A percentile compares a stretch with the other conserved stretches of the same genome.
Conservation (phyloP, 2,797 vertebrate species). For the Natrix natrix region DNA sequence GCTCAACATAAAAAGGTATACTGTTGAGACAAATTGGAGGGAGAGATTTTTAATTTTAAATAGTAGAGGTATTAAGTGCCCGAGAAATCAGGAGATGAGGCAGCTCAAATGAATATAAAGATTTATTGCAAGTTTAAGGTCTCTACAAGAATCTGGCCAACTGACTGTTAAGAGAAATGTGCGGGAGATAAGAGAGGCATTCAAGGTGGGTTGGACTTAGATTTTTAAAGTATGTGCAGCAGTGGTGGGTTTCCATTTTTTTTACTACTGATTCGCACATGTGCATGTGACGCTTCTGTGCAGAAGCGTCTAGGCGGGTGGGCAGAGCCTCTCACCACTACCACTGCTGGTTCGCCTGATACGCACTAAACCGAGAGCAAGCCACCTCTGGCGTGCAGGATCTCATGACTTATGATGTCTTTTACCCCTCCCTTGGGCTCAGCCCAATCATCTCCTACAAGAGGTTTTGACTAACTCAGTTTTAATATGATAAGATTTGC, state of each 20-base stretch:
- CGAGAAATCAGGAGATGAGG: neutral
- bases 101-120: neutral
- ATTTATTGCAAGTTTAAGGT: neutral
- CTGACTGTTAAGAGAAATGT: neutral
- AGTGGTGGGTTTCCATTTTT: too few species aligned
- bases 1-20: neutral
- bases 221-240: neutral
- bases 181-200: neutral
- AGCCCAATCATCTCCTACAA: neutral
- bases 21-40: neutral
- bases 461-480: neutral
- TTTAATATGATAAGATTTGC: neutral
- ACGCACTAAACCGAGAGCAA: too few species aligned
- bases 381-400: neutral
- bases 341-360: too few species aligned
- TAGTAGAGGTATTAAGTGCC: neutral
- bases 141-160: neutral
- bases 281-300: too few species aligned
- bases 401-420: neutral
- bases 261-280: too few species aligned
- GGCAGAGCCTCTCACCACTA: too few species aligned
- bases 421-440: neutral
- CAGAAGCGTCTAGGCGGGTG: too few species aligned
- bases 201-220: neutral
- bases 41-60: neutral